phyloP scores from a whole-genome alignment of 2,797 vertebrate species.

The Ataeniobius toweri region DNA sequence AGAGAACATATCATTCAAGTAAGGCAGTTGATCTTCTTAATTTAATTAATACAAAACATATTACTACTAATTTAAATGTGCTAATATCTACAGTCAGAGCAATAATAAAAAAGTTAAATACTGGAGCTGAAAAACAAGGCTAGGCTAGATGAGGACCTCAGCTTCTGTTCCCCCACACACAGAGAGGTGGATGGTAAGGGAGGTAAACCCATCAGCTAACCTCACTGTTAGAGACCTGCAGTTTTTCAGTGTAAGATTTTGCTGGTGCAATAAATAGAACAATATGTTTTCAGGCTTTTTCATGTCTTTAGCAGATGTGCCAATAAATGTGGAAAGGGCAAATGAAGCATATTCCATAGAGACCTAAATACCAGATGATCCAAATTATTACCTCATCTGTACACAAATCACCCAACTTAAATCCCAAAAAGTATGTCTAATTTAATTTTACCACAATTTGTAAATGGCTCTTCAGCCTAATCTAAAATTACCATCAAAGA shows the following conservation, averaged over 20 bases:
- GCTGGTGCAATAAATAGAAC: background rate
- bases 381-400: background rate
- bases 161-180: background rate
- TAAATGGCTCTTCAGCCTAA: constrained; percentile 9
- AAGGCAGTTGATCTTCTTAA: background rate
- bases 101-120: background rate
- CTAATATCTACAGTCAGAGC: background rate
- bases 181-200: too few relatives aligned
- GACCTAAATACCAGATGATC: background rate
- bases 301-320: background rate
- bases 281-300: background rate
- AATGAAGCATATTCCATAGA: background rate
- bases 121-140: background rate
- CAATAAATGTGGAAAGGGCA: background rate
- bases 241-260: background rate
- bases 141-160: too few relatives aligned
- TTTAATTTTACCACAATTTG: background rate
- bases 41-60: too few relatives aligned
- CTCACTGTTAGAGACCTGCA: background rate
- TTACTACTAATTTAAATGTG: background rate
- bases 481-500: background rate
- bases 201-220: background rate
- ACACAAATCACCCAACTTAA: background rate
- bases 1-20: background rate
- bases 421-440: background rate